These are phyloP conservation scores for Bradypodion ventrale DNA, from an alignment of 2,797 vertebrate genomes.

Conservation along the genomic window DNA sequence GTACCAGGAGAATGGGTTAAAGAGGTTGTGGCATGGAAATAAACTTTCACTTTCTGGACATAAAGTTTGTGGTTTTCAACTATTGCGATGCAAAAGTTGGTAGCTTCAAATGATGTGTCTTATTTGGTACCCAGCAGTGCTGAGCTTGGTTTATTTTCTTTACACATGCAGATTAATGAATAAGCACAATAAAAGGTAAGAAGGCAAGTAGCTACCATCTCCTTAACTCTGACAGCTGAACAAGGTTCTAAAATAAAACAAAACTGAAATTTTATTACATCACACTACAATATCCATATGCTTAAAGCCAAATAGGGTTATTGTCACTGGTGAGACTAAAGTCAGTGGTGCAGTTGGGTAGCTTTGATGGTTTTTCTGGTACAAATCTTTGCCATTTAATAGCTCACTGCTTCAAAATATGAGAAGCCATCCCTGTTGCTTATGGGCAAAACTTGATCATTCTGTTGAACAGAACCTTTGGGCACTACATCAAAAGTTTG, in stretches of 20 bases:
- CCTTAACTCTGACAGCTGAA: background rate
- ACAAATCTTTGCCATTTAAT: no score
- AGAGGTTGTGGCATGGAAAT: background rate
- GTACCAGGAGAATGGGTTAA: no score
- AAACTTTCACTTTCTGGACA: background rate
- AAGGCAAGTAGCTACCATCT: background rate
- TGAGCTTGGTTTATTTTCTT: background rate
- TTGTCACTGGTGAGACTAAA: background rate
- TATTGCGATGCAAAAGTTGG: background rate
- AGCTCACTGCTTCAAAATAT: background rate
- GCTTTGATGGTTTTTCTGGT: no score
- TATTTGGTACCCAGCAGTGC: background rate
- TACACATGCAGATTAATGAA: background rate
- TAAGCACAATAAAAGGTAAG: background rate
- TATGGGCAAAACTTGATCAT: background rate
- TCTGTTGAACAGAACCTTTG: background rate
- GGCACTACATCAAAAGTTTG: background rate
- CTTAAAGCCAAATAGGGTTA: no score
- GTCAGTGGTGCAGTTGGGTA: background rate
- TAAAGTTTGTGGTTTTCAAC: background rate
- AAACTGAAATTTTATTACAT: background rate
- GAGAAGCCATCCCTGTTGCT: background rate
- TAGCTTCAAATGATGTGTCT: background rate
- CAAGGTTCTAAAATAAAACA: background rate
- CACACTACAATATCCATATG: background rate